A percentile compares a stretch with the other conserved stretches of the same genome.
phyloP scores from a whole-genome alignment of 1,140 invertebrate genomes.

The Ips typographus region DNA sequence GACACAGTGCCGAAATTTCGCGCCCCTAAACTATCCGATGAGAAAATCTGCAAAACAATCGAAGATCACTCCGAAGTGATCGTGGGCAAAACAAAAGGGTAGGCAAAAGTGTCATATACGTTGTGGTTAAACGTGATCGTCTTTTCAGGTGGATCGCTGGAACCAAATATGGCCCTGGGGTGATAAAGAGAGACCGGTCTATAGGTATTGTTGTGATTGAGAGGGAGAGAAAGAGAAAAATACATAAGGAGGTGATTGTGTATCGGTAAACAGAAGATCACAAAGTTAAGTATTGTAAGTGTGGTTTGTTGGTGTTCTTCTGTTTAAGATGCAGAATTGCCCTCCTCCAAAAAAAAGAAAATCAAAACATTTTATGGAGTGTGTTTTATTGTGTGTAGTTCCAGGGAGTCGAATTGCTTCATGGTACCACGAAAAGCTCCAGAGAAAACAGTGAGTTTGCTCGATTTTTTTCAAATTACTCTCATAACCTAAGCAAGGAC shows the following conservation, averaged over 20 bases:
- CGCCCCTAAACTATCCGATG: constrained; percentile 64
- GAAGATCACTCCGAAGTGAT: constrained; percentile 75
- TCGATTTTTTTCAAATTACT: not conserved
- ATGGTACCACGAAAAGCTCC: constrained; percentile 35
- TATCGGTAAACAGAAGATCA: constrained; percentile 1
- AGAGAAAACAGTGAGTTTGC: constrained; percentile 30
- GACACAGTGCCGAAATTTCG: constrained; percentile 57
- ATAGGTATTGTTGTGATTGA: constrained; percentile 51
- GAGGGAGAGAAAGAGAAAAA: not conserved
- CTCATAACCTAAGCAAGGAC: not conserved
- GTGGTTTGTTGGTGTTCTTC: not conserved
- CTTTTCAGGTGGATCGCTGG: constrained; percentile 57
- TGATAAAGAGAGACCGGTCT: constrained; percentile 52
- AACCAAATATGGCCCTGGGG: constrained; percentile 58
- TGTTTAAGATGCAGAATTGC: not conserved
- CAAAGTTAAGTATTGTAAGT: constrained; percentile 15
- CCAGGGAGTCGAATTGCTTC: constrained; percentile 39
- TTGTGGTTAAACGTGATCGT: constrained; percentile 43
- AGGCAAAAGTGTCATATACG: constrained; percentile 41
- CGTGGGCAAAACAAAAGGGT: constrained; percentile 74
- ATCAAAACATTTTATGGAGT: constrained; percentile 19
- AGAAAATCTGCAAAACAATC: constrained; percentile 73
- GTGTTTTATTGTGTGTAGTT: constrained; percentile 36
- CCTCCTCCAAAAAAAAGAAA: not conserved
- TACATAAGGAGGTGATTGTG: not conserved